Conservation (phyloP, 2,113 vertebrate genomes). For the Tragulus kanchil region DNA sequence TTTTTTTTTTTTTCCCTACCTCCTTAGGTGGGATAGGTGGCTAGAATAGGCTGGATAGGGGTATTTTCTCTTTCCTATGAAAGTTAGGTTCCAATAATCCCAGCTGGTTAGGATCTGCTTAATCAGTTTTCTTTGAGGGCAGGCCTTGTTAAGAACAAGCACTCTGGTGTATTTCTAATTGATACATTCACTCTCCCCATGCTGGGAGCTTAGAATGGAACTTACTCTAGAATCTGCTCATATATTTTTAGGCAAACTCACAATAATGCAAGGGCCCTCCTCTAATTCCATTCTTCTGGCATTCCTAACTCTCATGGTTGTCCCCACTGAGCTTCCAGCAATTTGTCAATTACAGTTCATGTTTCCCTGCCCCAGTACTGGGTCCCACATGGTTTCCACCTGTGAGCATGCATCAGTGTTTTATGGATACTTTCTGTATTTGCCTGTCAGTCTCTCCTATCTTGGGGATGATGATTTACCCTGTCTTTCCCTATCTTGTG, state of each 20-base stretch:
- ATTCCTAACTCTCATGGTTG: neutral
- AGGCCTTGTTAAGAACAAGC: neutral
- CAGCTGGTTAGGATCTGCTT: neutral
- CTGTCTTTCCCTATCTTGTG: neutral
- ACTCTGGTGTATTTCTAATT: neutral
- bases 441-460: neutral
- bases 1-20: neutral
- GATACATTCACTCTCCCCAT: neutral
- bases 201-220: neutral
- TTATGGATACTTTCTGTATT: neutral
- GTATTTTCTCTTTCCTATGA: neutral
- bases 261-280: neutral
- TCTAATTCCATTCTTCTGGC: neutral
- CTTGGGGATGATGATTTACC: neutral
- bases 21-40: neutral
- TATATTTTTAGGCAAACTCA: neutral
- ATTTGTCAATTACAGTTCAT: neutral
- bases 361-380: neutral
- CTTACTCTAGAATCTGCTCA: neutral
- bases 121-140: neutral
- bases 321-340: neutral
- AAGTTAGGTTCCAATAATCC: neutral
- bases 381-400: neutral
- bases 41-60: neutral
- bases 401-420: neutral